Percentiles rank a stretch among this genome's conserved stretches.
phyloP scores from a whole-genome alignment of 2,113 vertebrate genomes.

The Dryoscopus gambensis region DNA sequence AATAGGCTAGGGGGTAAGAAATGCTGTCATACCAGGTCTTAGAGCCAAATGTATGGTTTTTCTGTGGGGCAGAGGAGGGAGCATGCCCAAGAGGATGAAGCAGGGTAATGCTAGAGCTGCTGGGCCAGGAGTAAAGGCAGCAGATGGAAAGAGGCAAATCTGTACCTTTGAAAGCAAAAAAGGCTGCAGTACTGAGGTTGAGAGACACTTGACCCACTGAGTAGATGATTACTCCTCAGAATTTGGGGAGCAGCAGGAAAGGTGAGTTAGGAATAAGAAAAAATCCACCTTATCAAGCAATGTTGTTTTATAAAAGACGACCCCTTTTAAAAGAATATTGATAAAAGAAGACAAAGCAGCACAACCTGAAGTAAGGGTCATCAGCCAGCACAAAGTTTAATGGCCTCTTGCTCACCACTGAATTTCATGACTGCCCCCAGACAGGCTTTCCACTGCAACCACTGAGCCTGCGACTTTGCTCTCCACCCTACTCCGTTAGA shows the following conservation, averaged over 20 bases:
- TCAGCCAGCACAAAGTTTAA: background rate
- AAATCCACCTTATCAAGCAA: background rate
- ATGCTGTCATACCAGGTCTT: background rate
- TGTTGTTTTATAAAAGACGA: background rate
- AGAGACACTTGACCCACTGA: background rate
- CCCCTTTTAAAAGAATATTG: background rate
- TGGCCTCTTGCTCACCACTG: background rate
- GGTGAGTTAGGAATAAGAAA: background rate
- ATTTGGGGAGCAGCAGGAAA: background rate
- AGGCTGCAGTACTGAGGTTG: background rate
- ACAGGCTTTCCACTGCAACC: background rate
- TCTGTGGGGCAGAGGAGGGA: background rate
- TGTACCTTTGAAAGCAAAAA: background rate
- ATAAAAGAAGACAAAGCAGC: background rate
- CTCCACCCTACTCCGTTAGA: rapidly evolving
- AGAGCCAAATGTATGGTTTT: background rate
- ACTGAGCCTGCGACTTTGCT: background rate
- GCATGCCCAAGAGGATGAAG: background rate
- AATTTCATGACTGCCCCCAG: background rate
- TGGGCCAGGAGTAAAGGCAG: background rate
- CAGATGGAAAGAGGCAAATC: background rate
- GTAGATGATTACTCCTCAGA: background rate
- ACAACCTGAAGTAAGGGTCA: background rate
- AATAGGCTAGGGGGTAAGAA: background rate
- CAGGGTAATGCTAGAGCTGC: background rate